Evolutionary conservation across 2,888 invertebrate species (phyloP).

Genomic region (Tetheella fluctuosa): DNA sequence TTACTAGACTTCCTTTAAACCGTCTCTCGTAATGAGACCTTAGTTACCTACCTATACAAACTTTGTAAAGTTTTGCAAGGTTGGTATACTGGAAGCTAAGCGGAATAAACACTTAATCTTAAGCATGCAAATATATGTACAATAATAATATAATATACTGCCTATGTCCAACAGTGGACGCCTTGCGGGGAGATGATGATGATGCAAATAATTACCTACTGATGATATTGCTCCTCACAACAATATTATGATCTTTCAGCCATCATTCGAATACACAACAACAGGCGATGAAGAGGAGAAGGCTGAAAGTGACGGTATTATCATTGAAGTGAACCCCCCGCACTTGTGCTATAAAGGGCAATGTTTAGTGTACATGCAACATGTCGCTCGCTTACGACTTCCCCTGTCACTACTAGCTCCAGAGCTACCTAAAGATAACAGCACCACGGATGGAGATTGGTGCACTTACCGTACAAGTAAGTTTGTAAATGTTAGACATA

Average conservation of each 20-base stretch:
- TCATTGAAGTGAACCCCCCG: conserved; percentile 67
- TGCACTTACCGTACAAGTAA: conserved; percentile 85
- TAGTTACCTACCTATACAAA: too few relatives aligned
- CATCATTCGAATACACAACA: conserved; percentile 17
- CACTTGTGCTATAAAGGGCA: conserved; percentile 73
- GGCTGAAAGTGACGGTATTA: conserved; percentile 21
- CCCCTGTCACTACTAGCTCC: conserved; percentile 68
- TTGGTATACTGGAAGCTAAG: too few relatives aligned
- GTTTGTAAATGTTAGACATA: conserved; percentile 15
- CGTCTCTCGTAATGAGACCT: too few relatives aligned
- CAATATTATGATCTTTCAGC: conserved; percentile 8
- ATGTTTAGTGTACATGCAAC: conserved; percentile 75
- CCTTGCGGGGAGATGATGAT: too few relatives aligned
- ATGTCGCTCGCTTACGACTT: conserved; percentile 61
- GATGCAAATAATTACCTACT: too few relatives aligned
- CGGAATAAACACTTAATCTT: too few relatives aligned
- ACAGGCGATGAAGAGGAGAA: conserved; percentile 55
- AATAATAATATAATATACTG: too few relatives aligned
- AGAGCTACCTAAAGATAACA: conserved; percentile 56
- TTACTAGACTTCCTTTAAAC: too few relatives aligned
- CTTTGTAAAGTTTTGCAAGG: too few relatives aligned
- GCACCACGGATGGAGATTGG: conserved; percentile 78
- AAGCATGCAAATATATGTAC: too few relatives aligned
- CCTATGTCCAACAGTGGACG: too few relatives aligned
- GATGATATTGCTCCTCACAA: too few relatives aligned